These are phyloP conservation scores for Discoglossus pictus DNA, from an alignment of 2,797 vertebrate genomes.

Conservation along the genomic window DNA sequence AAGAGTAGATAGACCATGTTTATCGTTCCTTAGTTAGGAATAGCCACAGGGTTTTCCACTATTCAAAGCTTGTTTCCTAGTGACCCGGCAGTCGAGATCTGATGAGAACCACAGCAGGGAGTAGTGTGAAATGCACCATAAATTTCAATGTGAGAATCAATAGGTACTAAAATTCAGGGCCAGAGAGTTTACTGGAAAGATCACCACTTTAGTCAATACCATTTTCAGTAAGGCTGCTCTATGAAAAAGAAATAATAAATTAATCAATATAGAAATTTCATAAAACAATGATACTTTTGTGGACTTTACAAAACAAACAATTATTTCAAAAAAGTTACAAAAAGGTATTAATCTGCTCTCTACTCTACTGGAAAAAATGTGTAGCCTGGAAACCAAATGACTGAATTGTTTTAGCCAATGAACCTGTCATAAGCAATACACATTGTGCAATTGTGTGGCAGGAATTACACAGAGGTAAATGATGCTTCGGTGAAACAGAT, in stretches of 20 bases:
- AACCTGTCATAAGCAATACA: constrained; percentile 43
- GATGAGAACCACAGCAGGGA: constrained; percentile 74
- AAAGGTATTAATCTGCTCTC: constrained; percentile 20
- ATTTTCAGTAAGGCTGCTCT: constrained; percentile 5
- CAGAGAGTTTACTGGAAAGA: constrained; percentile 51
- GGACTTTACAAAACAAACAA: constrained; percentile 10
- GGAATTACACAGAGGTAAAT: constrained; percentile 47
- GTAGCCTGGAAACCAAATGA: constrained; percentile 33
- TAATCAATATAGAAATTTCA: background rate
- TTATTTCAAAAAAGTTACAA: constrained; percentile 26
- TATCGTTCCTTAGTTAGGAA: constrained; percentile 71
- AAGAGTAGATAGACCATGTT: constrained; percentile 59
- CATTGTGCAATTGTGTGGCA: constrained; percentile 53
- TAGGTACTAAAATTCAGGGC: constrained; percentile 43
- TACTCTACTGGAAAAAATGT: constrained; percentile 23
- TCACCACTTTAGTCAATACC: constrained; percentile 8
- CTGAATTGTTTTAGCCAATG: constrained; percentile 46
- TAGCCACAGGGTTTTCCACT: constrained; percentile 77
- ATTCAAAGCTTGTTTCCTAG: constrained; percentile 77
- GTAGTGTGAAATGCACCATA: constrained; percentile 73
- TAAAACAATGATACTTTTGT: constrained; percentile 3
- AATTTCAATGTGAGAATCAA: constrained; percentile 75
- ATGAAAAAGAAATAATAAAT: constrained; percentile 11
- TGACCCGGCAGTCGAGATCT: constrained; percentile 70
- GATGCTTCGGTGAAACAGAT: constrained; percentile 43